Percentiles rank a stretch among this genome's conserved stretches.
phyloP scores from a whole-genome alignment of 2,888 invertebrate species.

The Melanostoma mellinum region DNA sequence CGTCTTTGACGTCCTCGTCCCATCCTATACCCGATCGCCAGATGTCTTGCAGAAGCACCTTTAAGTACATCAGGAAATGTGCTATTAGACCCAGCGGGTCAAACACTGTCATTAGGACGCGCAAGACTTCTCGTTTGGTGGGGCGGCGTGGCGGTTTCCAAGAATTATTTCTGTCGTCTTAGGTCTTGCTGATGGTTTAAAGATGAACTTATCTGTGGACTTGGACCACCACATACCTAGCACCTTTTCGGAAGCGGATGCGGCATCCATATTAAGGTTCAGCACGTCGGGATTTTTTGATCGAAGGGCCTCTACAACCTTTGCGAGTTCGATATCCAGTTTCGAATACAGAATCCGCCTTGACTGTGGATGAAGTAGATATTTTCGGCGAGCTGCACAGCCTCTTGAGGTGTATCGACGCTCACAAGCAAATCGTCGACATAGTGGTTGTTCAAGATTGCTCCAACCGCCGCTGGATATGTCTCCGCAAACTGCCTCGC shows the following conservation, averaged over 20 bases:
- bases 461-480: conserved; percentile 16
- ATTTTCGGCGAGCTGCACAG: conserved; percentile 1
- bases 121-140: conserved; percentile 4
- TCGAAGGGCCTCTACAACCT: conserved; percentile 1
- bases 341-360: conserved; percentile 24
- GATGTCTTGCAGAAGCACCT: conserved; percentile 63
- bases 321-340: conserved; percentile 36
- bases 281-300: neutral
- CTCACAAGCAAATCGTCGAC: conserved; percentile 33
- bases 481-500: conserved; percentile 14
- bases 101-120: conserved; percentile 1
- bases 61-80: conserved; percentile 20
- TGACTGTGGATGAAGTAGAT: conserved; percentile 15
- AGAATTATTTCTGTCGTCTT: neutral
- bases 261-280: conserved; percentile 6
- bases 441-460: conserved; percentile 26
- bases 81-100: conserved; percentile 2
- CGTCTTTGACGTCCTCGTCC: conserved; percentile 48
- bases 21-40: conserved; percentile 60
- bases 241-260: conserved; percentile 12
- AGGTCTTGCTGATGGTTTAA: conserved; percentile 6
- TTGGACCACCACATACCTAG: conserved; percentile 38
- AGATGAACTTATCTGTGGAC: conserved; percentile 23
- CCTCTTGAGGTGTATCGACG: neutral
- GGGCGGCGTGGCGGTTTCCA: neutral